Percentiles rank a stretch among this genome's conserved stretches.
Evolutionary conservation across 2,113 vertebrate genomes (phyloP).

Genomic region (Heterocephalus glaber): DNA sequence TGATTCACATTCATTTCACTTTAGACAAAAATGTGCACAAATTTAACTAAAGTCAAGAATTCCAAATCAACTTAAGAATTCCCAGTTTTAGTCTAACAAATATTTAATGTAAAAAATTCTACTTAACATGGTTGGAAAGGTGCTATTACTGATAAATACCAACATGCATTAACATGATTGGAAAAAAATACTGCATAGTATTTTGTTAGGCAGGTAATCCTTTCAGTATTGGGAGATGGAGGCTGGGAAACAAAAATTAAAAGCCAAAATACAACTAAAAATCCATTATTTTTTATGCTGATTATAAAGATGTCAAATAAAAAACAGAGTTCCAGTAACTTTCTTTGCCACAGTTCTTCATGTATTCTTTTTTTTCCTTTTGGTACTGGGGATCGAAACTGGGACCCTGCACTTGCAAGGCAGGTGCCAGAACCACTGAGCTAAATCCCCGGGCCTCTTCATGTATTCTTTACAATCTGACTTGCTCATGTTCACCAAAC

Average conservation of each 20-base stretch:
- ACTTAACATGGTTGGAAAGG: conserved; percentile 71
- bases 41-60: conserved; percentile 54
- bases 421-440: too few species aligned
- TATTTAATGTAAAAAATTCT: conserved; percentile 73
- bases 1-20: conserved; percentile 60
- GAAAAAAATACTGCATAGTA: conserved; percentile 81
- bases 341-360: conserved; percentile 86
- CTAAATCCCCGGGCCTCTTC: too few species aligned
- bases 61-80: conserved; percentile 69
- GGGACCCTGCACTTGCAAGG: too few species aligned
- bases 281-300: conserved; percentile 89
- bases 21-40: conserved; percentile 71
- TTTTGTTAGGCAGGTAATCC: conserved; percentile 79
- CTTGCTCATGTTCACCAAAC: conserved; percentile 83
- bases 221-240: conserved; percentile 8
- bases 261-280: conserved; percentile 87
- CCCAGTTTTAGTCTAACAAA: conserved; percentile 75
- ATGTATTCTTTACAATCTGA: conserved; percentile 83
- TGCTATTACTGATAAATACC: conserved; percentile 73
- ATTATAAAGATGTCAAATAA: conserved; percentile 94
- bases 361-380: too few species aligned
- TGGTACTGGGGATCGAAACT: too few species aligned
- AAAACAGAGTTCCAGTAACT: conserved; percentile 87
- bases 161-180: conserved; percentile 62
- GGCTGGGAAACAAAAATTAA: conserved; percentile 71